phyloP scores from a whole-genome alignment of 2,888 invertebrate genomes.

The Cephus nigrinus region DNA sequence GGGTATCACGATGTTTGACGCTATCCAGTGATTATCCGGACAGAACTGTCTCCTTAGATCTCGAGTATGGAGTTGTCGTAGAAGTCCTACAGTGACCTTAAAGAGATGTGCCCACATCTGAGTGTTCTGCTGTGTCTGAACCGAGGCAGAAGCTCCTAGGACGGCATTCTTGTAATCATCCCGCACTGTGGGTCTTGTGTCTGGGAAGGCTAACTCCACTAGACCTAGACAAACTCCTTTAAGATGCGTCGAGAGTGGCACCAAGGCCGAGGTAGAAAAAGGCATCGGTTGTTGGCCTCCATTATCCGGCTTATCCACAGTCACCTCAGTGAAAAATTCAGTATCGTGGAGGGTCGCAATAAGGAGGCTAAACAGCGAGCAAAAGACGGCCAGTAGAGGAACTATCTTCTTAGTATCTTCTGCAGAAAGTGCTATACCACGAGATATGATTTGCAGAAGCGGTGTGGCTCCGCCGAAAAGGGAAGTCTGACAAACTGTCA shows the following conservation, averaged over 20 bases:
- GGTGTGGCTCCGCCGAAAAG: constrained; percentile 69
- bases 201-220: constrained; percentile 88
- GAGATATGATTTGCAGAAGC: constrained; percentile 74
- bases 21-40: constrained; percentile 77
- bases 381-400: constrained; percentile 85
- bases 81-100: constrained; percentile 77
- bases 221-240: constrained; percentile 86
- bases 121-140: constrained; percentile 64
- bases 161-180: constrained; percentile 74
- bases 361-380: constrained; percentile 82
- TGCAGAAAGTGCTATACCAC: constrained; percentile 72
- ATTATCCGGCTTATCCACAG: constrained; percentile 25
- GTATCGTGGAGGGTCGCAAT: constrained; percentile 87
- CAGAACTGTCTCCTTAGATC: constrained; percentile 87
- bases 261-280: constrained; percentile 80
- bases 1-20: constrained; percentile 66
- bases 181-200: constrained; percentile 73
- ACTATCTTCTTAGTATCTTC: constrained; percentile 77
- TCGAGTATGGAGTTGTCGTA: constrained; percentile 85
- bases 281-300: constrained; percentile 69
- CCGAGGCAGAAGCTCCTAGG: constrained; percentile 39
- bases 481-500: constrained; percentile 66
- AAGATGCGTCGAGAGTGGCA: constrained; percentile 77
- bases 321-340: constrained; percentile 78
- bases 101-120: constrained; percentile 84